Base-by-base conservation (phyloP, 2,797 vertebrate genomes). In the Hyperoplus immaculatus region DNA sequence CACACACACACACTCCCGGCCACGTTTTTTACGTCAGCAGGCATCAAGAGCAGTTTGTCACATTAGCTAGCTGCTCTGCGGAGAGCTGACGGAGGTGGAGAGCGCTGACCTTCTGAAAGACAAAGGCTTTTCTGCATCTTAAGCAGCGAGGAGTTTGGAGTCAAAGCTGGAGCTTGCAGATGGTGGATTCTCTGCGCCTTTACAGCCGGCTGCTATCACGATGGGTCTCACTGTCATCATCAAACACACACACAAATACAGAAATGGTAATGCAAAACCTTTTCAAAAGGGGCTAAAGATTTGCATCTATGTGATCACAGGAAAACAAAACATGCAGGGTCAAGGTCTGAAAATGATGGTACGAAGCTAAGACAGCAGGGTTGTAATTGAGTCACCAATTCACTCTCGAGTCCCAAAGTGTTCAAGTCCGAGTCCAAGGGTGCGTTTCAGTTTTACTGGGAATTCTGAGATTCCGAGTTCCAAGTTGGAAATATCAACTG, bases 21-120 rank as follows among this genome's bases (percentile, higher is more conserved):
- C 50, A 49, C 29, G 29, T 29, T 58, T 64, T 79, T 63, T 51
- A 63, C 41, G 45, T 81, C 85, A 86, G 41, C 55, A 42, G 18
- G 80, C 82, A 85, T 89, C 81, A 77, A 83, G 71, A 84, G 46
- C 75, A 79, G 59, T 87, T 89, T 88, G 85, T 88, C 86, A 90
- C 81, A 72, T 83, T 83, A 82, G 69, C 75, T 70, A 58, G 69
- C 75, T 43, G 64, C 60, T 75, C 47, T 73, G 72, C 61, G 49
- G 79, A 72, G 54, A 62, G 78, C 75, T 5, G 73, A 67, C 49
- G 18, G 64, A 53, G 62, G 43, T 42, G 43, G 46, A 59, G 81
- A 87, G 81, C 29, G 5, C 13, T 80, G 88, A 93, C 92, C 89
- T 93, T 92, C 88, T 72, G 69, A 65, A 81, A 88, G 84, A 89